Percentiles rank a stretch among this genome's conserved stretches.
Conservation (phyloP, 2,888 invertebrate species). For the Saturnia pavonia region DNA sequence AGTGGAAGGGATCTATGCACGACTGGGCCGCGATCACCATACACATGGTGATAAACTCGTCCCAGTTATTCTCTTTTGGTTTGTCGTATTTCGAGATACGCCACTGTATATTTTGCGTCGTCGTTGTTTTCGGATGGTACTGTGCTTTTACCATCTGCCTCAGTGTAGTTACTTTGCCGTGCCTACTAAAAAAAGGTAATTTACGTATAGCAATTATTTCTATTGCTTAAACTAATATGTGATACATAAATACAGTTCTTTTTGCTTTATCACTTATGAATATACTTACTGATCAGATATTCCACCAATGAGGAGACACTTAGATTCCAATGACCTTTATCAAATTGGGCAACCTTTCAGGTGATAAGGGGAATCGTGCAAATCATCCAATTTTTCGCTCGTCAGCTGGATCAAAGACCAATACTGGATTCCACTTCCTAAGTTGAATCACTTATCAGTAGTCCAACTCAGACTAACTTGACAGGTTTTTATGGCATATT, state of each 20-base stretch:
- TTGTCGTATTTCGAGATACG: no score
- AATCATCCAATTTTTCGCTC: constrained; percentile 38
- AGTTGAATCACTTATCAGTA: constrained; percentile 26
- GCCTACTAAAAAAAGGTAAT: no score
- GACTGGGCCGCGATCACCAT: no score
- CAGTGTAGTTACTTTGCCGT: no score
- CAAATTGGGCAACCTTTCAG: constrained; percentile 31
- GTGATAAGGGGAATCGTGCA: constrained; percentile 32
- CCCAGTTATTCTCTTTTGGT: no score
- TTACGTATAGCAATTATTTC: no score
- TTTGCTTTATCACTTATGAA: not conserved
- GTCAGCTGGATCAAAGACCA: constrained; percentile 44
- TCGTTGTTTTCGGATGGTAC: no score
- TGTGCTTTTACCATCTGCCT: no score
- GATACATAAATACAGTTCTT: not conserved
- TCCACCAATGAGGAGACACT: not conserved
- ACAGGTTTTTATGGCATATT: not conserved
- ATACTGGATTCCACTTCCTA: constrained; percentile 39
- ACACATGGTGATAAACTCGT: no score
- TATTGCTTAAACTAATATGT: no score
- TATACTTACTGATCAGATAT: not conserved
- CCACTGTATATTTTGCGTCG: no score
- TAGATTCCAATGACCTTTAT: constrained; percentile 13
- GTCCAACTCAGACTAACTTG: constrained; percentile 6
- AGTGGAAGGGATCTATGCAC: no score